phyloP scores from a whole-genome alignment of 2,113 vertebrate species.

The Prionailurus viverrinus region DNA sequence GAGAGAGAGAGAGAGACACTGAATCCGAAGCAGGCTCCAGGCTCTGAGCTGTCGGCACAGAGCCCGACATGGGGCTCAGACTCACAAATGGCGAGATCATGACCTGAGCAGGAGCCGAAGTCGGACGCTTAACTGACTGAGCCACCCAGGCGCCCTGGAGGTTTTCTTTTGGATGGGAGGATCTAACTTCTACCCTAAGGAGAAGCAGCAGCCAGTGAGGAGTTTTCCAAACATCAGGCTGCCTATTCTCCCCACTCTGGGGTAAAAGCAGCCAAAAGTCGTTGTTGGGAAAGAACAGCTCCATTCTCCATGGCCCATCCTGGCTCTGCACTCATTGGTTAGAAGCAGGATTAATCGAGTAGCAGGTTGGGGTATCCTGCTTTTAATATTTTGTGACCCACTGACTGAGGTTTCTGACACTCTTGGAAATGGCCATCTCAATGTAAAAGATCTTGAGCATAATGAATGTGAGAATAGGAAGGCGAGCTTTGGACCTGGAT shows the following conservation, averaged over 20 bases:
- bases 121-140: no score
- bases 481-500: not conserved
- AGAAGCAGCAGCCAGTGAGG: not conserved
- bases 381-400: conserved; percentile 14
- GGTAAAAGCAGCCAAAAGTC: not conserved
- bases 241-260: not conserved
- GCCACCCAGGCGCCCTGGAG: not conserved
- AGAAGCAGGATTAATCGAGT: not conserved
- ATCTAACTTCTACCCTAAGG: not conserved
- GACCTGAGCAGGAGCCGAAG: no score
- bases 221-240: not conserved
- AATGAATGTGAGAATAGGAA: not conserved
- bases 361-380: not conserved
- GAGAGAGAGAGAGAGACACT: no score
- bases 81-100: no score
- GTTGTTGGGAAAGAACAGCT: not conserved
- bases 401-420: not conserved
- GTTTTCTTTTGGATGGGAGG: not conserved
- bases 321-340: not conserved
- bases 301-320: not conserved
- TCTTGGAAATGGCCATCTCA: not conserved
- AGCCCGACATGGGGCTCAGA: no score
- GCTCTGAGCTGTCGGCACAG: no score
- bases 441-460: not conserved
- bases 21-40: no score